A percentile compares a stretch with the other conserved stretches of the same genome.
phyloP scores from a whole-genome alignment of 2,113 vertebrate genomes.

The Cavia aperea region DNA sequence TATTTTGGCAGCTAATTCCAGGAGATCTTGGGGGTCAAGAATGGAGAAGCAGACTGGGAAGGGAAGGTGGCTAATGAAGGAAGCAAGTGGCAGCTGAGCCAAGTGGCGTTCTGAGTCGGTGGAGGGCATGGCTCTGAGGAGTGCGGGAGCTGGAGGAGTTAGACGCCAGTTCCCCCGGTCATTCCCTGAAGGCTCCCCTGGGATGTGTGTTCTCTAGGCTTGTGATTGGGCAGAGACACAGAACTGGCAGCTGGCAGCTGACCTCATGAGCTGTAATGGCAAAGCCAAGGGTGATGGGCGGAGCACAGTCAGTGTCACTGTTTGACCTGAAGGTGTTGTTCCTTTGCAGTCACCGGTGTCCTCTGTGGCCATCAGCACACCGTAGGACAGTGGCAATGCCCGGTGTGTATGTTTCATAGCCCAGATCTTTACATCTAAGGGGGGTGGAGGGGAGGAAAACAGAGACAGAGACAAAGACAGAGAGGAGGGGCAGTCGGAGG shows the following conservation, averaged over 20 bases:
- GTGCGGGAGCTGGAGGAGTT: background rate
- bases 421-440: too few species aligned
- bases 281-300: background rate
- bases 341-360: background rate
- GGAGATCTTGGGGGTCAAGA: background rate
- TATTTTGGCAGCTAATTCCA: background rate
- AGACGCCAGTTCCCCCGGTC: background rate
- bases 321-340: background rate
- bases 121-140: background rate
- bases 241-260: background rate
- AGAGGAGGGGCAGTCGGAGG: background rate
- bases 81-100: background rate
- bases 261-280: too few species aligned
- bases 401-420: background rate
- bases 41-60: background rate
- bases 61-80: background rate
- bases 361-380: too few species aligned
- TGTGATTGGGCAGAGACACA: background rate
- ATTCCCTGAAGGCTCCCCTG: background rate
- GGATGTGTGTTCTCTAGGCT: background rate
- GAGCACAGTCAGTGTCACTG: background rate
- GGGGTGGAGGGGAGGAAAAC: background rate
- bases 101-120: too few species aligned
- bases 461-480: background rate
- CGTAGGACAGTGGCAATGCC: fast-evolving